Percentiles rank a stretch among this genome's conserved stretches.
phyloP scores from a whole-genome alignment of 2,888 invertebrate genomes.

The Taenaris catops region DNA sequence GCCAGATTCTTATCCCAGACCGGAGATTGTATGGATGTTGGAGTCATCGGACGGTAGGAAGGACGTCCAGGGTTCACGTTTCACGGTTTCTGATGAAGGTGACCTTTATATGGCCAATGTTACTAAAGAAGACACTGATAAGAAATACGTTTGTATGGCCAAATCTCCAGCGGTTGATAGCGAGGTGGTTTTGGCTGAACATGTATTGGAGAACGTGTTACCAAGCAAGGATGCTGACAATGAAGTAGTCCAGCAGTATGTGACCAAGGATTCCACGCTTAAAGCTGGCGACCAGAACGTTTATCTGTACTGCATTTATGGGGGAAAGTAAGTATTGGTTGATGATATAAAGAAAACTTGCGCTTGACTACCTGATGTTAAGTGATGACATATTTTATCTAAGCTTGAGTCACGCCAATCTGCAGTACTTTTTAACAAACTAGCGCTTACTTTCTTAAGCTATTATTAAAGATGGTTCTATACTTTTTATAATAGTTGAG shows the following conservation, averaged over 20 bases:
- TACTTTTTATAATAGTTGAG: too few species aligned
- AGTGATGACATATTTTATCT: too few species aligned
- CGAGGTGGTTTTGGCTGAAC: conserved; percentile 45
- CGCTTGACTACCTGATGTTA: too few species aligned
- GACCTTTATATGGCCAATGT: conserved; percentile 53
- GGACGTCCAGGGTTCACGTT: conserved; percentile 21
- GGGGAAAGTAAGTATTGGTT: conserved; percentile 64
- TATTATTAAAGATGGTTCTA: too few species aligned
- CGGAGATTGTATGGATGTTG: conserved; percentile 45
- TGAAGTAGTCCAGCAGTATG: conserved; percentile 46
- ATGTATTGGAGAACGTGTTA: conserved; percentile 38
- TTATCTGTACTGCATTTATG: conserved; percentile 57
- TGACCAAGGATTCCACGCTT: conserved; percentile 42
- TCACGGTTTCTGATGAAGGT: conserved; percentile 49
- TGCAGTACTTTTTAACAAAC: too few species aligned
- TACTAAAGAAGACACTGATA: conserved; percentile 39
- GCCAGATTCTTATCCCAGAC: conserved; percentile 50
- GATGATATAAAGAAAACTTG: too few species aligned
- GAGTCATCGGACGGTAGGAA: too few species aligned
- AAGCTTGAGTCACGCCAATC: too few species aligned
- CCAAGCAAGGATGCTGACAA: conserved; percentile 24
- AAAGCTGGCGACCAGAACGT: conserved; percentile 46
- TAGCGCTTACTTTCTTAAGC: too few species aligned
- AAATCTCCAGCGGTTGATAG: conserved; percentile 40
- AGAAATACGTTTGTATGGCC: conserved; percentile 53